Base-by-base conservation (phyloP, 2,888 invertebrate species). In the Brenthis hecate region DNA sequence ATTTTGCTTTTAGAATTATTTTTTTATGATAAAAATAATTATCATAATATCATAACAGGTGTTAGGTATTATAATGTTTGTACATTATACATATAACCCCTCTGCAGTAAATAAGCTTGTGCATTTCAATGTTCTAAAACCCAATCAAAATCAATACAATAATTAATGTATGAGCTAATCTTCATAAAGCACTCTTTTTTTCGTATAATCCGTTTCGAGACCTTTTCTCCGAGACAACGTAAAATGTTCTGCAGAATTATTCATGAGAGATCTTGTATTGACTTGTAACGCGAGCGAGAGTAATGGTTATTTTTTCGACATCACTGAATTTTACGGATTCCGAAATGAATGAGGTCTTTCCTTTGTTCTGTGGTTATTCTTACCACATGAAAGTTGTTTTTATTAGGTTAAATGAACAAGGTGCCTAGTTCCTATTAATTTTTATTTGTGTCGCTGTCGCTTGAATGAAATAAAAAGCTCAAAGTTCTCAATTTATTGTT, bases 181-280 rank as follows among this genome's bases (percentile, higher is more conserved):
- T 28, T n/a, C 55, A 43, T 28, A 55, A 56, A 65, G 56, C 47
- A n/a, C 63, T 64, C 48, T 47, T 54, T 60, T 19, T 55, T 47
- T 47, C 36, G 23, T 23, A 13, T 68, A 68, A 65, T 68, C 65
- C 68, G 55, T 58, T 68, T 56, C 32, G 56, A 64, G 65, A 55
- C 48, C 55, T 57, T 57, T 48, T 64, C 66, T 56, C 56, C 13
- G 56, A 54, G 71, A 53, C 58, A 55, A 62, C 56, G 65, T 43
- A 28, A 51, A 58, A 68, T 63, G 68, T 58, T 64, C 72, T 53
- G 57, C 56, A 76, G 74, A 74, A 78, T 77, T 73, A 78, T 77
- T 77, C 75, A 78, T 77, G 72, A 73, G 72, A 66, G 47, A 65
- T 70, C 66, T 48, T 64, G 74, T 75, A 75, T 72, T 69, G 74